Evolutionary conservation across 1,140 invertebrate genomes (phyloP).

Genomic region (Phortica variegata): DNA sequence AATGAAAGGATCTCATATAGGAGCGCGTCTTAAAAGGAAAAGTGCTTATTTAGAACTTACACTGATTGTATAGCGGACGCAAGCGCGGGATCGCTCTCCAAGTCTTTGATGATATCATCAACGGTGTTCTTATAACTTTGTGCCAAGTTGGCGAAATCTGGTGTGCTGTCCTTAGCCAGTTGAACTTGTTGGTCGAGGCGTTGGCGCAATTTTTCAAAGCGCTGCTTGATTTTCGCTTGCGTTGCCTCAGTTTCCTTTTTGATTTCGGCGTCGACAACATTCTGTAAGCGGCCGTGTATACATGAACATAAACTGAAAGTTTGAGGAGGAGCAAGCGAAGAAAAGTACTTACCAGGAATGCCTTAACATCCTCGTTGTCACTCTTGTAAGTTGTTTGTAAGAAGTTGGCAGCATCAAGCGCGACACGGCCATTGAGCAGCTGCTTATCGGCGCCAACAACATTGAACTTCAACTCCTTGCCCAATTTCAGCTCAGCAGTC

Average conservation of each 20-base stretch:
- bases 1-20: neutral
- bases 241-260: slow-evolving; percentile 50
- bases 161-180: slow-evolving; percentile 61
- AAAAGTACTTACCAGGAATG: slow-evolving; percentile 59
- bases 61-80: slow-evolving; percentile 66
- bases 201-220: slow-evolving; percentile 45
- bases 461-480: slow-evolving; percentile 66
- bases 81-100: slow-evolving; percentile 66
- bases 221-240: slow-evolving; percentile 55
- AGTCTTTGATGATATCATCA: slow-evolving; percentile 64
- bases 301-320: neutral
- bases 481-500: slow-evolving; percentile 62
- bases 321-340: too few relatives aligned
- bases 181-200: slow-evolving; percentile 57
- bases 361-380: slow-evolving; percentile 66
- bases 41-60: slow-evolving; percentile 26
- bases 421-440: slow-evolving; percentile 63
- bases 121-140: slow-evolving; percentile 64
- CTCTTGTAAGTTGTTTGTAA: slow-evolving; percentile 67
- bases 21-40: neutral
- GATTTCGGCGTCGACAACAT: slow-evolving; percentile 27
- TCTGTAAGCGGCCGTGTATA: slow-evolving; percentile 34
- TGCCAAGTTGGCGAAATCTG: slow-evolving; percentile 63
- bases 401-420: slow-evolving; percentile 67
- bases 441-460: slow-evolving; percentile 61